A percentile compares a stretch with the other conserved stretches of the same genome.
Conservation (phyloP, 2,797 vertebrate genomes). For the Oreochromis grahami region DNA sequence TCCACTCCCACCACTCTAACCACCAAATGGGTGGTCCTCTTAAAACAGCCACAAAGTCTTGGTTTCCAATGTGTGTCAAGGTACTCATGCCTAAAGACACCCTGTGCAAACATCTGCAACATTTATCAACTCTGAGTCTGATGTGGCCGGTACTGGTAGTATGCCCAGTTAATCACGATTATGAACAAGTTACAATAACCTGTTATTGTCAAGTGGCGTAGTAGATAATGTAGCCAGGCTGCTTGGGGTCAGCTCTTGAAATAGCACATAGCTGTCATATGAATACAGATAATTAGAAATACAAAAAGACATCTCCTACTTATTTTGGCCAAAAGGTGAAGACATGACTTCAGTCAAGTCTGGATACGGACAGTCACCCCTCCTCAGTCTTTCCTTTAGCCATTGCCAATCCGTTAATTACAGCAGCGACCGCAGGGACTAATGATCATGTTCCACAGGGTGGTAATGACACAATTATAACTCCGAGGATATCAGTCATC, state of each 20-base stretch:
- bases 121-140: background rate
- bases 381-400: conserved; percentile 30
- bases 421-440: conserved; percentile 44
- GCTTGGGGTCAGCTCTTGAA: background rate
- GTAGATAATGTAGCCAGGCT: background rate
- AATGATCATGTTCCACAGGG: conserved; percentile 64
- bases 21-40: background rate
- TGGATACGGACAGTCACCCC: conserved; percentile 16
- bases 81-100: background rate
- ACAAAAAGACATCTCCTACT: background rate
- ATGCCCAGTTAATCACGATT: background rate
- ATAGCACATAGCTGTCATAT: background rate
- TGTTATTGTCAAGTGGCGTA: background rate
- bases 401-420: conserved; percentile 52
- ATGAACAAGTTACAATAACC: background rate
- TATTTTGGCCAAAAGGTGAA: conserved; percentile 6
- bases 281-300: background rate
- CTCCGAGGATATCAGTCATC: conserved; percentile 61
- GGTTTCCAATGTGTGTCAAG: background rate
- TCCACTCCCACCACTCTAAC: background rate
- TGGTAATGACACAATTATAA: conserved; percentile 66
- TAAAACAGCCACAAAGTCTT: background rate
- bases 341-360: background rate
- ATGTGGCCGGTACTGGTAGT: background rate
- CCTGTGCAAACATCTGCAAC: background rate